Evolutionary conservation across 2,888 invertebrate species (phyloP).

Genomic region (Scaptomyza tumidula): DNA sequence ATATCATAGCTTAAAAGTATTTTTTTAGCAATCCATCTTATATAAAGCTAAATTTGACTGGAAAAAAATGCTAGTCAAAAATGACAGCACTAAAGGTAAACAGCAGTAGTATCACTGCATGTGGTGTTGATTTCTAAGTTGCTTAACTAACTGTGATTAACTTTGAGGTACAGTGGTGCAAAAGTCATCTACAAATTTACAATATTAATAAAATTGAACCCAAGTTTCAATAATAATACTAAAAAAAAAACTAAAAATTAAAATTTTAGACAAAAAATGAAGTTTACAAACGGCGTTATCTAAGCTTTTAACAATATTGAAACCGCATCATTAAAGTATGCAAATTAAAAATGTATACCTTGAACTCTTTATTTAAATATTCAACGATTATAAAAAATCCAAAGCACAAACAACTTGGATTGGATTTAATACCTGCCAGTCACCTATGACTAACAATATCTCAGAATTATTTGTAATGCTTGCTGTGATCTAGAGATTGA

Average conservation of each 20-base stretch:
- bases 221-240: too few species aligned
- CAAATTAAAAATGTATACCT: too few species aligned
- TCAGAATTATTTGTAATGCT: background rate
- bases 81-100: background rate
- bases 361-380: too few species aligned
- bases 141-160: background rate
- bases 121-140: slow-evolving; percentile 24
- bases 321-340: too few species aligned
- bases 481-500: background rate
- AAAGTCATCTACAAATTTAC: background rate
- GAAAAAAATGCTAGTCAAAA: background rate
- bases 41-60: background rate
- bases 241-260: background rate
- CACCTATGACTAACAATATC: background rate
- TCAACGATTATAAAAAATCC: background rate
- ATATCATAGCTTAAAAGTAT: too few species aligned
- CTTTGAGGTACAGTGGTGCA: slow-evolving; percentile 23
- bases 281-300: too few species aligned
- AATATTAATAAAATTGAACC: too few species aligned
- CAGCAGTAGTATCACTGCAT: background rate
- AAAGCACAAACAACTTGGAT: background rate
- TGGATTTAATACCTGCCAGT: background rate
- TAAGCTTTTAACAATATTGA: too few species aligned
- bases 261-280: too few species aligned
- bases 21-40: too few species aligned